Conservation (phyloP, 2,797 vertebrate genomes). For the Trachops cirrhosus region DNA sequence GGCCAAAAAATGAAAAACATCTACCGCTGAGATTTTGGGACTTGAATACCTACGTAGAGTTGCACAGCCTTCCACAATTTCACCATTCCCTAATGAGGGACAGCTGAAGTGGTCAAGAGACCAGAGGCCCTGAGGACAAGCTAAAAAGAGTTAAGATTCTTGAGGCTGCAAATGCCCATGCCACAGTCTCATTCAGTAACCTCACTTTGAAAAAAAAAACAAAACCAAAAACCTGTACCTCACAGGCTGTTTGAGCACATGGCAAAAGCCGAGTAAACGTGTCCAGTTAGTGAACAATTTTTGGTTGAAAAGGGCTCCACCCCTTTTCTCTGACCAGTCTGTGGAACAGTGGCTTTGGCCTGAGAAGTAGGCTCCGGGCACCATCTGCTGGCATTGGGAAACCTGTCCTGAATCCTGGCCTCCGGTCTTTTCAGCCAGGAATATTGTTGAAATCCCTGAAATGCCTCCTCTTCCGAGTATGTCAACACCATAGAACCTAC, state of each 20-base stretch:
- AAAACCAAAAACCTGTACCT: neutral
- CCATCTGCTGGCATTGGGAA: conserved; percentile 48
- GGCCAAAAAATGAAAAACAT: neutral
- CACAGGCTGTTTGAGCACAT: neutral
- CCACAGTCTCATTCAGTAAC: neutral
- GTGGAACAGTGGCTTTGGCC: neutral
- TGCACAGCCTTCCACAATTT: neutral
- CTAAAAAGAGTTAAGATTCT: neutral
- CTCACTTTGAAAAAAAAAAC: neutral
- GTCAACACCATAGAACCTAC: neutral
- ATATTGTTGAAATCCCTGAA: neutral
- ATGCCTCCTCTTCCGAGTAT: neutral
- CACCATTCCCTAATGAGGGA: neutral
- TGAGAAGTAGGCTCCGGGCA: neutral
- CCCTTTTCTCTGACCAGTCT: neutral
- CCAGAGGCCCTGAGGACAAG: neutral
- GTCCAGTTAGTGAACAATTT: neutral
- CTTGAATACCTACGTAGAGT: neutral
- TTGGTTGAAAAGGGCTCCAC: neutral
- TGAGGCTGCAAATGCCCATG: neutral
- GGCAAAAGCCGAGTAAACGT: neutral
- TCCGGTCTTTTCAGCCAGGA: neutral
- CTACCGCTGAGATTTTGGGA: neutral
- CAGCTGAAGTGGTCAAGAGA: neutral
- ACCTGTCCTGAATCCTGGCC: neutral